Evolutionary conservation across 2,113 vertebrate genomes (phyloP), one percentile per base, ranked within the genome.

Genomic region (Muntiacus muntjak): DNA sequence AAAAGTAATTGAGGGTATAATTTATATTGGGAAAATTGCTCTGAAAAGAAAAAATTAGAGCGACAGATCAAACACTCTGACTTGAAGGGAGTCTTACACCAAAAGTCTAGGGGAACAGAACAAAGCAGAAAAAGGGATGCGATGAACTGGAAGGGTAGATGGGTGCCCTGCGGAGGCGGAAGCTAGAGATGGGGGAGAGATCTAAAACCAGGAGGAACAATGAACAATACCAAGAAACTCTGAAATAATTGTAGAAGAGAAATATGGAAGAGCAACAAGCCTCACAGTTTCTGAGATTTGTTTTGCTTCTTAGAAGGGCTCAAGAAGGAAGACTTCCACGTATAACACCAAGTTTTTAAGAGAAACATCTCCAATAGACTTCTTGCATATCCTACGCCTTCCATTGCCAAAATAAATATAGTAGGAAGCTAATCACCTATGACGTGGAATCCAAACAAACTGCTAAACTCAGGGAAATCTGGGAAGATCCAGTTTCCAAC

Each of bases 21-120:
- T 97, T 98, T 97, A 94, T 94, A 96, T 85, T 91, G 64, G 89
- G 91, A 97, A 97, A 98, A 97, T 96, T 90, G 58, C 92, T 97
- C 95, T 94, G 55, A 16, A 28, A 64, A 95, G n/a, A 79, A 79
- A 88, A 30, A n/a, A 67, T 12, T 16, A 97, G 52, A 95, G 58
- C 60, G 78, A 88, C 55, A 85, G 74, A 86, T 64, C 58, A 62
- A 88, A 87, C 71, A 78, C 84, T 92, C 57, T 43, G 82, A 16
- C 90, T 88, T 55, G 81, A 87, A 96, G n/a, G 40, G 36, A 89
- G 76, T 92, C 92, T 76, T 71, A 95, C 26, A 90, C 43, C 83
- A 26, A 86, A 93, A 82, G 74, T n/a, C 26, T 7, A 87, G 43
- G 21, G 92, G 55, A 79, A 50, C 2, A 1, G 57, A 93, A 64